phyloP scores from a whole-genome alignment of 2,113 vertebrate species.

The Suncus etruscus region DNA sequence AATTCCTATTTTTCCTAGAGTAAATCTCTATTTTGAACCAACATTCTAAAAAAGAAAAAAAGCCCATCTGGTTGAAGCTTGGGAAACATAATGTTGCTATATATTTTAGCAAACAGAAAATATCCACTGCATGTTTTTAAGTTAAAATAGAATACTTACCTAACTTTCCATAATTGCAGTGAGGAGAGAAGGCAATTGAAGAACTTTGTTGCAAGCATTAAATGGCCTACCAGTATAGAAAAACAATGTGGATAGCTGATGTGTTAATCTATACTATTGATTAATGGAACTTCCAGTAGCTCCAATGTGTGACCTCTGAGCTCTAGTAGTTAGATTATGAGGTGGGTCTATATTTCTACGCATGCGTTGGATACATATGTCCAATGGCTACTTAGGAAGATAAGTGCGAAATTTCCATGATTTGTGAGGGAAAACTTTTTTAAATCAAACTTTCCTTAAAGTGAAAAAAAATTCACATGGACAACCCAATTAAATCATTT shows the following conservation, averaged over 20 bases:
- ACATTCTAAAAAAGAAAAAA: constrained; percentile 50
- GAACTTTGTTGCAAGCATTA: constrained; percentile 36
- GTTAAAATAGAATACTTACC: constrained; percentile 32
- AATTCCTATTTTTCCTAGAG: constrained; percentile 49
- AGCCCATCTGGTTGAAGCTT: constrained; percentile 52
- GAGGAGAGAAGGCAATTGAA: neutral
- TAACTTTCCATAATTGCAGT: neutral
- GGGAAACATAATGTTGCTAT: constrained; percentile 17
- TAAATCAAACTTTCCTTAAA: neutral
- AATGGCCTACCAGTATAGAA: constrained; percentile 13
- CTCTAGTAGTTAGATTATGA: neutral
- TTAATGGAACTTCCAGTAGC: constrained; percentile 19
- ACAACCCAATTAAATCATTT: neutral
- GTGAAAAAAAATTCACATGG: neutral
- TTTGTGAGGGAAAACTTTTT: neutral
- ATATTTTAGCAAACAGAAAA: constrained; percentile 60
- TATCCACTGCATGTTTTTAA: constrained; percentile 35
- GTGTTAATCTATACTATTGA: constrained; percentile 28
- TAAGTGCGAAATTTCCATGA: neutral
- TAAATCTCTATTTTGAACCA: constrained; percentile 58
- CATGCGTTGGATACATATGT: too few species aligned
- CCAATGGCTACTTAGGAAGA: neutral
- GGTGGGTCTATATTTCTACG: neutral
- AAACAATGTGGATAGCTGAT: neutral
- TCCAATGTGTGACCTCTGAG: neutral